Base-by-base conservation (phyloP, 1,140 invertebrate species). In the Caenorhabditis inopinata region DNA sequence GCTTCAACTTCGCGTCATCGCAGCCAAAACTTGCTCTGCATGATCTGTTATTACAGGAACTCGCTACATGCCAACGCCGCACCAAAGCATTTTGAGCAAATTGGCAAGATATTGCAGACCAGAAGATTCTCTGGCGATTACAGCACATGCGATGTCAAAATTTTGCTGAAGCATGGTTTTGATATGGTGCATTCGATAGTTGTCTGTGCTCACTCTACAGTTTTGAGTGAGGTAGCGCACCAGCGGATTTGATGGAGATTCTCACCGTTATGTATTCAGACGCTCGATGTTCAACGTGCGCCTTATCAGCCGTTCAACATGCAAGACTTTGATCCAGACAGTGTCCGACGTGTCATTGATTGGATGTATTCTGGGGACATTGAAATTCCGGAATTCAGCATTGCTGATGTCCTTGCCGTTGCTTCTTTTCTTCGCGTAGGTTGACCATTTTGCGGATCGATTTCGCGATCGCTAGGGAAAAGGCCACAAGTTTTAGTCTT, bases 121-220 rank as follows among this genome's bases (percentile, higher is more conserved):
- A 68, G 38, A 42, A 29, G 58, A 42, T 14, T 12, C 2, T 5
- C n/a, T 21, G 58, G 58, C 18, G 58, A 68, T 38, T 21, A 4
- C 0, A 68, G 58, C n/a, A 68, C 58, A 38, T 68, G 58, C 23
- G 58, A 68, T 68, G n/a, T 68, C 6, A 68, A 38, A 25, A 38
- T 68, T 42, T n/a, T 21, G 5, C 12, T 68, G 58, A 68, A 68
- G 9, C 18, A 35, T 42, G 58, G 58, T 1, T 68, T 18, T 21
- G 58, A 68, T 35, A 42, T 68, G 58, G 58, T 68, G n/a, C 58
- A 68, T 68, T 68, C 58, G 58, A 42, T 68, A 6, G 58, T 68
- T 21, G 18, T 68, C 21, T 68, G 58, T 68, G 58, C 58, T 68
- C 58, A 68, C 21, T 68, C 58, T 1, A 11, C 29, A 1, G 32